A percentile compares a stretch with the other conserved stretches of the same genome.
Conservation (phyloP, 2,113 vertebrate genomes). For the Nerophis ophidion region DNA sequence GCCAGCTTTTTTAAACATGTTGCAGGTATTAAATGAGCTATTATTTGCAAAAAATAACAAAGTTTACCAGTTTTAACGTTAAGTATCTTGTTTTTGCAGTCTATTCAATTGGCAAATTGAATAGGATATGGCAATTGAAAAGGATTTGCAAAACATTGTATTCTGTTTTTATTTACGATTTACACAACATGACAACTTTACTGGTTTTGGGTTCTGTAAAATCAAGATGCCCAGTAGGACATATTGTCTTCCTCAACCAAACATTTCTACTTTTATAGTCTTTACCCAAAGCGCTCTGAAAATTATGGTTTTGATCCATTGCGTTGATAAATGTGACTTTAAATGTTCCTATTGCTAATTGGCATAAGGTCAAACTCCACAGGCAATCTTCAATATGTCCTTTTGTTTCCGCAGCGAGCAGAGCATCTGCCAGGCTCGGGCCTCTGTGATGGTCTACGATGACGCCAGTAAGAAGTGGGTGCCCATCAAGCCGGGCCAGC, state of each 20-base stretch:
- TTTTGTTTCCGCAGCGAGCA: constrained; percentile 81
- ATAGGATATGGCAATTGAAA: no score
- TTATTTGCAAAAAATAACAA: no score
- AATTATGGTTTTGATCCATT: background rate
- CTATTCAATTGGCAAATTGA: no score
- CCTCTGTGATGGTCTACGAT: constrained; percentile 99
- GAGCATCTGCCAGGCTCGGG: constrained; percentile 99
- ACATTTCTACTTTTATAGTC: background rate
- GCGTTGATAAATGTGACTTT: background rate
- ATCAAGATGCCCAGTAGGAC: background rate
- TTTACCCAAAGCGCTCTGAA: background rate
- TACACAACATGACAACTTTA: no score
- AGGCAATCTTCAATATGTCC: background rate
- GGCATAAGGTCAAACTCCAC: background rate
- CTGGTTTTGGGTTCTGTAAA: no score
- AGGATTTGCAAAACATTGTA: no score
- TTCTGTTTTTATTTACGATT: no score
- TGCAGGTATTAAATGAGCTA: no score
- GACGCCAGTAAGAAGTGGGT: constrained; percentile 99
- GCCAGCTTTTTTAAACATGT: no score
- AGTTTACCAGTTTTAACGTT: no score
- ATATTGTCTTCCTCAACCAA: background rate
- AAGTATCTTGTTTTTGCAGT: no score
- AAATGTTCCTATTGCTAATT: no score
- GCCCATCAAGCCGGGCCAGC: constrained; percentile 96